Evolutionary conservation across 2,888 invertebrate species (phyloP).

Genomic region (Drosophila maculinotata): DNA sequence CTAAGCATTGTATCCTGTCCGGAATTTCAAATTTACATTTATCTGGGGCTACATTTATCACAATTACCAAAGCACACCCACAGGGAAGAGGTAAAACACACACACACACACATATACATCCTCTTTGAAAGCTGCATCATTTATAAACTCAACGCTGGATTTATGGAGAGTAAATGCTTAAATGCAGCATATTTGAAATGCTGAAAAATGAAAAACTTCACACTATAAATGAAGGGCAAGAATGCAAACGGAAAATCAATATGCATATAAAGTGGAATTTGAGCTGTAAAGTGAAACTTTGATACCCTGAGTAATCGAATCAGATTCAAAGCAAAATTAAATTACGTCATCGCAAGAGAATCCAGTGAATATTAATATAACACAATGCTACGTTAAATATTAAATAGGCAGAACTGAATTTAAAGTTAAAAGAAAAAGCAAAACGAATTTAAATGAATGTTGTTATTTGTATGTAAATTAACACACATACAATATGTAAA

Average conservation of each 20-base stretch:
- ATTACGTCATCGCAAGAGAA: neutral
- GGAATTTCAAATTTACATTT: conserved; percentile 33
- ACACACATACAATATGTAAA: too few species aligned
- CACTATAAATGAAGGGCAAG: conserved; percentile 3
- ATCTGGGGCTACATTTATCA: conserved; percentile 28
- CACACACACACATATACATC: conserved; percentile 4
- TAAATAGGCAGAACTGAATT: too few species aligned
- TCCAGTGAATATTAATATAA: too few species aligned
- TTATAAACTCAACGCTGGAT: conserved; percentile 16
- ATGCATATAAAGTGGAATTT: neutral
- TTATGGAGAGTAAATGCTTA: neutral
- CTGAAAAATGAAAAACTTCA: conserved; percentile 16
- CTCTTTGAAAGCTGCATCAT: conserved; percentile 22
- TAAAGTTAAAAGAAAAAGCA: too few species aligned
- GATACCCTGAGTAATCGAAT: too few species aligned
- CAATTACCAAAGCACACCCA: conserved; percentile 12
- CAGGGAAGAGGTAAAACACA: neutral
- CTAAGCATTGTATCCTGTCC: conserved; percentile 33
- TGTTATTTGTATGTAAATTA: too few species aligned
- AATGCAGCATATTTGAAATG: conserved; percentile 1
- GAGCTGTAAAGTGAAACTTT: neutral
- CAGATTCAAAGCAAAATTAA: neutral
- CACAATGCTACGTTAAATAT: too few species aligned
- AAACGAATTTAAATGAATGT: too few species aligned
- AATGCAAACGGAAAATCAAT: conserved; percentile 38